Evolutionary conservation across 92 coral and sea anemone species (phyloP), one percentile per base, ranked within the genome.

Genomic region (Montipora capitata): DNA sequence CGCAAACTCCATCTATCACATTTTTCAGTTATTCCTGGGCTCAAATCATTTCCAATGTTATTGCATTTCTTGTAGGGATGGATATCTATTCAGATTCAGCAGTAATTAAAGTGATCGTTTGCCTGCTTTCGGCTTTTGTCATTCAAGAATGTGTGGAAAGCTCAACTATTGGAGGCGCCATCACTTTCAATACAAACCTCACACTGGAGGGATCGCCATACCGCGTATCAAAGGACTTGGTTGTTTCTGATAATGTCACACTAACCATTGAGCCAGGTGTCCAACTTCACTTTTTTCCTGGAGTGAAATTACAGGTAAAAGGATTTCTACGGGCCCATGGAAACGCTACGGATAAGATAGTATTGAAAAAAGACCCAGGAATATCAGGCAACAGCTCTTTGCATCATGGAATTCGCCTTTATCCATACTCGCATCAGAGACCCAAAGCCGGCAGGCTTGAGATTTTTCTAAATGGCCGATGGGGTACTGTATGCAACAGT

Each of bases 271-370:
- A 93, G 52, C 92, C 92, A 40, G 96, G 96, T 43, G 85, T 83
- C 10, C 63, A 83, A n/a, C 42, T 93, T 10, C 67, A 79, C 66
- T 93, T 93, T 54, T 11, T 67, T 0, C 69, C 78, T 27, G 91
- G 94, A 4, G 88, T 88, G 3, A 79, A 82, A 20, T 45, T 93
- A 10, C 80, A 39, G n/a, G 88, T 93, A 1, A 42, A 77, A 7
- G 96, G 96, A 49, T 40, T 42, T 16, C 92, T 93, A 7, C 69
- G 83, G 14, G 96, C 94, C 4, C 57, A 87, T 68, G 96, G 94
- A 14, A 82, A 65, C 38, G 13, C 76, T 5, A 40, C 58, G 3
- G 66, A 71, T 16, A 78, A 78, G 48, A 88, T 91, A 2, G 78
- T 75, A 5, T 87, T 91, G 7, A 78, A 72, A 43, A 74, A 77